Percentiles rank a stretch among this genome's conserved stretches.
Conservation (phyloP, 2,888 invertebrate species). For the Salpingus planirostris region DNA sequence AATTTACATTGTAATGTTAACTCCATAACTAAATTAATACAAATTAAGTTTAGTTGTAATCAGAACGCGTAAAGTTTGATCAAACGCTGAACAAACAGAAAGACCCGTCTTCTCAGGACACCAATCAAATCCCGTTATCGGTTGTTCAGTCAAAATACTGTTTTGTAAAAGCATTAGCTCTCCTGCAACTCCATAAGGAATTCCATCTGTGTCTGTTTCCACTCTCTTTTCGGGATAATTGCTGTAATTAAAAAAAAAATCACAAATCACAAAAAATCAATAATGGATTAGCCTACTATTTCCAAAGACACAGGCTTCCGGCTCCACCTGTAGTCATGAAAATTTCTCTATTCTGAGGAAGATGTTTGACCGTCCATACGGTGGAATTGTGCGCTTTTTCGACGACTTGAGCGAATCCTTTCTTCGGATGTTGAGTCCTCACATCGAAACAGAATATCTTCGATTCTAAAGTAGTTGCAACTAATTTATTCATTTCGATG, state of each 20-base stretch:
- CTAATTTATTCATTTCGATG: conserved; percentile 91
- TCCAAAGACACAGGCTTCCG: conserved; percentile 90
- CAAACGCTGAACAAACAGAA: conserved; percentile 82
- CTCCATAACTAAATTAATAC: no score
- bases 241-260: conserved; percentile 42
- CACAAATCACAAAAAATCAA: background rate
- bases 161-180: conserved; percentile 69
- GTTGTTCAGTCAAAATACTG: conserved; percentile 74
- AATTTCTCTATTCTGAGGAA: conserved; percentile 90
- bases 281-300: conserved; percentile 66
- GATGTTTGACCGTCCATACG: conserved; percentile 78
- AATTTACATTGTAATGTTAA: no score
- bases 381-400: conserved; percentile 58
- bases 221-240: conserved; percentile 72
- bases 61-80: conserved; percentile 79
- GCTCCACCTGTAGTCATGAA: conserved; percentile 86
- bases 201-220: conserved; percentile 61
- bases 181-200: conserved; percentile 67
- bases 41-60: conserved; percentile 83
- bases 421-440: conserved; percentile 75
- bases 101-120: conserved; percentile 82
- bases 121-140: conserved; percentile 87
- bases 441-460: conserved; percentile 85
- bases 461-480: conserved; percentile 84
- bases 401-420: conserved; percentile 67